phyloP scores from a whole-genome alignment of 1,140 invertebrate genomes.

The Bombus polaris region DNA sequence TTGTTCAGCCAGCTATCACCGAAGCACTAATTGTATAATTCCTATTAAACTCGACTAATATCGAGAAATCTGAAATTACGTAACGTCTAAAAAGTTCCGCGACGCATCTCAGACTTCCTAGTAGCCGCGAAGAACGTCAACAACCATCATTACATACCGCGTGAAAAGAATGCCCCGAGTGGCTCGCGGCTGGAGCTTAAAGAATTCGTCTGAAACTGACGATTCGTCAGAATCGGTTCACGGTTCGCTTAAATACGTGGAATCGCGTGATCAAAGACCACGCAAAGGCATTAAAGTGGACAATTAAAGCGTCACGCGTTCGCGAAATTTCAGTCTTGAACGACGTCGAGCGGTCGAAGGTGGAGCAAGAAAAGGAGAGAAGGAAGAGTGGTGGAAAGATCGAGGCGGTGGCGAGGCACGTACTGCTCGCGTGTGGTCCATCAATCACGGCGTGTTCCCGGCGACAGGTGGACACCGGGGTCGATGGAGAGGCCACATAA shows the following conservation, averaged over 20 bases:
- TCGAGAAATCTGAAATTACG: no score
- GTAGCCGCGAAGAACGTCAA: neutral
- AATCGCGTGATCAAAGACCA: no score
- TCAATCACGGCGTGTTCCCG: conserved; percentile 73
- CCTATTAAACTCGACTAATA: no score
- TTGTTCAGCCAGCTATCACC: no score
- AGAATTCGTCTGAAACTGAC: neutral
- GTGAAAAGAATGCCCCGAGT: neutral
- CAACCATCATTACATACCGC: neutral
- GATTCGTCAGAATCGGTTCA: conserved; percentile 3
- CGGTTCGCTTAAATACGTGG: neutral
- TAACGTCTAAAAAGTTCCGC: neutral
- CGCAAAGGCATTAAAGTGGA: neutral
- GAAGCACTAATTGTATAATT: no score
- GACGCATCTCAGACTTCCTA: neutral
- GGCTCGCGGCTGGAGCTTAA: neutral
- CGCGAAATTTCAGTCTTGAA: conserved; percentile 20
- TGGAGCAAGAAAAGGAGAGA: neutral
- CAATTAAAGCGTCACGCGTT: conserved; percentile 43
- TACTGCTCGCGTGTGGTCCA: conserved; percentile 69
- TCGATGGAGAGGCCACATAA: conserved; percentile 76
- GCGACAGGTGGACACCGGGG: conserved; percentile 75
- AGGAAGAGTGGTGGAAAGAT: neutral
- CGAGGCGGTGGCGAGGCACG: conserved; percentile 47
- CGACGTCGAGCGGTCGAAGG: neutral